Evolutionary conservation across 2,888 invertebrate genomes (phyloP), one percentile per base, ranked within the genome.

Genomic region (Sphecodes monilicornis): DNA sequence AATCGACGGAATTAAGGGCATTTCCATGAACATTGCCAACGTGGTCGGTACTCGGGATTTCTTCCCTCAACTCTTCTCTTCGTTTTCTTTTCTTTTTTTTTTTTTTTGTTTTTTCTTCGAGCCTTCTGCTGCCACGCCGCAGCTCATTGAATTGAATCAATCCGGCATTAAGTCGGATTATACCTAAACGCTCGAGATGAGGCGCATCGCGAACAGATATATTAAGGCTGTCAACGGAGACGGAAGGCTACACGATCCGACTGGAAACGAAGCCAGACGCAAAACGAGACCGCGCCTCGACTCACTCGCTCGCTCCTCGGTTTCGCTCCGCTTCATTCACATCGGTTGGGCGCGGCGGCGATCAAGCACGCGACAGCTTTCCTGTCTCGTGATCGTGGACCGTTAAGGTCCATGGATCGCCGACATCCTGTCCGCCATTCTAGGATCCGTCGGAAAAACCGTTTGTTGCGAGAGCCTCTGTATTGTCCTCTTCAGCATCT

Each of bases 341-440:
- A 46, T 80, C 80, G 82, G 77, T 64, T 84, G 86, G 86, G 78
- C 76, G 83, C 64, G 64, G 60, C 85, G 88, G 81, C 82, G 80
- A 82, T 70, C 78, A 79, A 85, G 81, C 88, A 88, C 77, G 82
- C 77, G 90, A 91, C 85, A 80, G 82, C 80, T 84, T 80, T 80
- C 78, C 77, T 76, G 74, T 88, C 82, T 86, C 85, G 84, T 87
- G 91, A 86, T 86, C 80, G 82, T 82, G 84, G 86, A 88, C 86
- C 88, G 88, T 91, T 91, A 90, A 87, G 80, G 76, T 87, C 76
- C 36, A 36, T 26, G 82, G 89, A 86, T 89, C 88, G 90, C 89
- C 82, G 89, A 90, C 71, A 78, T 86, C 86, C 82, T 87, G 85
- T 83, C 76, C 50, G 60, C 66, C 73, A 18, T 1, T 60, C 70